These are phyloP conservation scores for Oreocharis arfaki DNA, from an alignment of 2,113 vertebrate genomes.

Conservation along the genomic window DNA sequence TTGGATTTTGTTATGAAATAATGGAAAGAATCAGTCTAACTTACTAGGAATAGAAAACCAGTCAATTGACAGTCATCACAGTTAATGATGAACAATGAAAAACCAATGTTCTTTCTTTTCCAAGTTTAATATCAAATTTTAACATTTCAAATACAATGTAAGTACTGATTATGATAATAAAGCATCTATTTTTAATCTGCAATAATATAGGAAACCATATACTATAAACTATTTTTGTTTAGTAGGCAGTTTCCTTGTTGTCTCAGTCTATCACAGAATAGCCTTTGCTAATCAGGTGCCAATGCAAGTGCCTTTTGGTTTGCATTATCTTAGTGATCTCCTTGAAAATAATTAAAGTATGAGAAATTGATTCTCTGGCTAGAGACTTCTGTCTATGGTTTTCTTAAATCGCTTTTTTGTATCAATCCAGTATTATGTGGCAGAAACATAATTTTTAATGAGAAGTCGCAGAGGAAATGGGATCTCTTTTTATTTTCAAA, in stretches of 20 bases:
- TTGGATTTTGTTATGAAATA: not conserved
- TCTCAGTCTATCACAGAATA: not conserved
- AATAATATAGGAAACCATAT: not conserved
- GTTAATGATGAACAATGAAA: not conserved
- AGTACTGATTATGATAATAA: not conserved
- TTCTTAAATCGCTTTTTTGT: not conserved
- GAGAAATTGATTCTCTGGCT: not conserved
- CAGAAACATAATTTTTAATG: not conserved
- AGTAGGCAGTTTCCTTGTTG: not conserved
- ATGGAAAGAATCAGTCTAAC: not conserved
- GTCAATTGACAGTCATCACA: not conserved
- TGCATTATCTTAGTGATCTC: not conserved
- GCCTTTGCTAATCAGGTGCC: not conserved
- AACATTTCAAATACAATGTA: not conserved
- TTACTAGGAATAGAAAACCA: not conserved
- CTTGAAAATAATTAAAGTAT: not conserved
- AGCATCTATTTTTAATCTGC: not conserved
- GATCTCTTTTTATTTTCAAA: not conserved
- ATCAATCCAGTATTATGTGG: not conserved
- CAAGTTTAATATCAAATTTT: not conserved
- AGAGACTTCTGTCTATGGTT: not conserved
- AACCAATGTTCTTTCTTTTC: not conserved
- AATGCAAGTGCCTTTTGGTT: not conserved
- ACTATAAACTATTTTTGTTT: not conserved
- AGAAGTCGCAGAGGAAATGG: not conserved